Evolutionary conservation across 1,140 invertebrate species (phyloP).

Genomic region (Stenopsyche tienmushanensis): DNA sequence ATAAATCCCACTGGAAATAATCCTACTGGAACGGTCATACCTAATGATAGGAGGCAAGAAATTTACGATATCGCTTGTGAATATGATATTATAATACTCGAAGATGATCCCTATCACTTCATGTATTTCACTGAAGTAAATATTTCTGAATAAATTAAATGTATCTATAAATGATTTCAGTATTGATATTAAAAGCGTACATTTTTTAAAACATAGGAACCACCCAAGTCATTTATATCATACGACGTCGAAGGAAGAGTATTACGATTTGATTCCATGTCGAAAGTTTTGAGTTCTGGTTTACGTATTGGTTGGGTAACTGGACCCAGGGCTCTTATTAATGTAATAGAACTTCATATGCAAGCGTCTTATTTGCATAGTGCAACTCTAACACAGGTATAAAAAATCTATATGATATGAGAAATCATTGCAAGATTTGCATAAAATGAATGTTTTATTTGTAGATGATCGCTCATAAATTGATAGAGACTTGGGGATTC

Average conservation of each 20-base stretch:
- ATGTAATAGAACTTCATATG: slow-evolving; percentile 67
- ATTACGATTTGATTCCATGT: slow-evolving; percentile 77
- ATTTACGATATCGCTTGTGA: slow-evolving; percentile 70
- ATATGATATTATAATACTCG: slow-evolving; percentile 71
- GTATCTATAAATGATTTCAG: not conserved
- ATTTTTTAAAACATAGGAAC: slow-evolving; percentile 34
- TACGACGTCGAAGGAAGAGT: slow-evolving; percentile 76
- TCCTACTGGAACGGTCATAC: slow-evolving; percentile 67
- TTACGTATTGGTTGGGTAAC: slow-evolving; percentile 71
- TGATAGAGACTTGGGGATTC: slow-evolving; percentile 64
- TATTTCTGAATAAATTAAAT: slow-evolving; percentile 5
- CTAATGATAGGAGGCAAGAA: slow-evolving; percentile 62
- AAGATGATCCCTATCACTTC: slow-evolving; percentile 77
- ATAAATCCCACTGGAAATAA: slow-evolving; percentile 61
- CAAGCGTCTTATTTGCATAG: slow-evolving; percentile 73
- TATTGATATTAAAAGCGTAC: not conserved
- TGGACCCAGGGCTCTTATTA: slow-evolving; percentile 62
- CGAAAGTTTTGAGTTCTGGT: slow-evolving; percentile 75
- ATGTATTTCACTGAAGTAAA: slow-evolving; percentile 61
- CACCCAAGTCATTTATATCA: slow-evolving; percentile 66
- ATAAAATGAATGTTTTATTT: slow-evolving; percentile 19
- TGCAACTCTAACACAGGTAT: slow-evolving; percentile 72
- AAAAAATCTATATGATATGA: not conserved
- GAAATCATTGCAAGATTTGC: not conserved
- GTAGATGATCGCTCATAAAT: slow-evolving; percentile 61